Percentiles rank a stretch among this genome's conserved stretches.
These are phyloP conservation scores for Diarsia dahlii DNA, from an alignment of 2,888 invertebrate species.

Conservation along the genomic window DNA sequence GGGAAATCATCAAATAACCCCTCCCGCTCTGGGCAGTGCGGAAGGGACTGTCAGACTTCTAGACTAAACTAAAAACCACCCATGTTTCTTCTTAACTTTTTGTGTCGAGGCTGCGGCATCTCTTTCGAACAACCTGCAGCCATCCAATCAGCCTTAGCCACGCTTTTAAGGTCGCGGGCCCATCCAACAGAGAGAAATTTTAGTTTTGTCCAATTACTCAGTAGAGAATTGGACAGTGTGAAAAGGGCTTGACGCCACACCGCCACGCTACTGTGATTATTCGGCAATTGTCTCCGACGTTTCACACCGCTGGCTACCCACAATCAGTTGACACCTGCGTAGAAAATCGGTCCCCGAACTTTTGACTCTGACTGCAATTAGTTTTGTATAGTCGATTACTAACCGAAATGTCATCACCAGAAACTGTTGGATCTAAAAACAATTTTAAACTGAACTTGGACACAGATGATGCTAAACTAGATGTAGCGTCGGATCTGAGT, in stretches of 20 bases:
- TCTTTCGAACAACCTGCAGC: too few species aligned
- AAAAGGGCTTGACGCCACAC: conserved; percentile 14
- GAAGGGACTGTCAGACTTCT: too few species aligned
- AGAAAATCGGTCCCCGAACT: conserved; percentile 59
- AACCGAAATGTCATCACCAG: conserved; percentile 13
- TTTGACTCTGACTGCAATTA: conserved; percentile 1
- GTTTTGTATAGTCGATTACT: not conserved
- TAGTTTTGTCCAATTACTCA: conserved; percentile 10
- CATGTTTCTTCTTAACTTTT: too few species aligned
- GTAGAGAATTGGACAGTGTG: conserved; percentile 15
- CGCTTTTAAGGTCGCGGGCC: not conserved
- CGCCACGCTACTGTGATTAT: conserved; percentile 41
- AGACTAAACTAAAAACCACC: too few species aligned
- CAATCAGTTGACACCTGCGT: conserved; percentile 64
- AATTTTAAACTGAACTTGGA: not conserved
- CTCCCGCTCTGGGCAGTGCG: too few species aligned
- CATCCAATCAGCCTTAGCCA: not conserved
- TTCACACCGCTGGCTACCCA: conserved; percentile 48
- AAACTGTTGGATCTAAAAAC: not conserved
- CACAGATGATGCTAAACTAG: too few species aligned
- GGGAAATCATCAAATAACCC: too few species aligned
- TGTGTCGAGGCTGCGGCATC: too few species aligned
- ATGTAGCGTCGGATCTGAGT: too few species aligned
- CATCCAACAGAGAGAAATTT: not conserved
- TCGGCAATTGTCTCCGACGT: conserved; percentile 54